Base-by-base conservation (phyloP, 2,888 invertebrate genomes). In the Xanthostigma xanthostigma region DNA sequence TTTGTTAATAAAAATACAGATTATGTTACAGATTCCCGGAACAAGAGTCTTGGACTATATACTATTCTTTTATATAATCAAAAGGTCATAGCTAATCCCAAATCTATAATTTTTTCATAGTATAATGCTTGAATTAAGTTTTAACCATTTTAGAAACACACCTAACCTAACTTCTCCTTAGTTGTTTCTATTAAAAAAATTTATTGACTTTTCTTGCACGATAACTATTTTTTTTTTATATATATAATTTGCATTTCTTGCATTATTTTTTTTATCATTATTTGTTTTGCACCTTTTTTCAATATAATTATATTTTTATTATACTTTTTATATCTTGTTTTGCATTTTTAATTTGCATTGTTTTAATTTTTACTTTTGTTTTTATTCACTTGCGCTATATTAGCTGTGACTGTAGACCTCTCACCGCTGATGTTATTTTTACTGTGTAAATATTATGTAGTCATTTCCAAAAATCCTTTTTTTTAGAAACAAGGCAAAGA, bases 91-190 rank as follows among this genome's bases (percentile, higher is more conserved):
- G 45, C 45, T 45, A 34, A 12, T 45, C 45, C 45, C 17, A 10
- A 38, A 34, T 38, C 45, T 45, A 27, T 27, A 27, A 27, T 45
- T n/a, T 14, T 45, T 37, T 45, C 44, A 44, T 44, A 34, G 35
- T 34, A 40, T 46, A 46, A 36, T 46, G 46, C 46, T 46, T 46
- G 46, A 27, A 12, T 45, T 34, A 44, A 14, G 34, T 12, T 10
- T 46, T 46, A 41, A 46, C 34, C 39, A 40, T 46, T 46, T 45
- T 46, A 36, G 41, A 46, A 41, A 46, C 46, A 46, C 46, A 46
- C 46, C 46, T 46, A 46, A 46, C 46, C 46, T 46, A 46, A 46
- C 27, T 46, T 41, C 41, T 41, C 35, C 41, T 41, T 41, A 40
- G 41, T 46, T 14, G 39, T 46, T 27, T 36, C 40, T 46, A 41